Base-by-base conservation (phyloP, 2,113 vertebrate species). In the Garra rufa region DNA sequence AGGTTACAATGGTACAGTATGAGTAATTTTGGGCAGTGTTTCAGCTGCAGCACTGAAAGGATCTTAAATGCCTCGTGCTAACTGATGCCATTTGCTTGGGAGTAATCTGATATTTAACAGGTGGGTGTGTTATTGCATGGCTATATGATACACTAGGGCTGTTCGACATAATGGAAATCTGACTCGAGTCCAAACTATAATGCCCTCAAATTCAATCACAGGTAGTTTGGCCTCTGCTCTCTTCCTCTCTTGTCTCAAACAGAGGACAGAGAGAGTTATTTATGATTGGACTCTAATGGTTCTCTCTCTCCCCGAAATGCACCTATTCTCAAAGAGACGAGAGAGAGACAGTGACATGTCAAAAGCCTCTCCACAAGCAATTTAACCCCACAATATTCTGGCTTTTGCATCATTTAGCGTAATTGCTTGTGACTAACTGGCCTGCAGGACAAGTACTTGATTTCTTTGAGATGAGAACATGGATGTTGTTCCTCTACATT, bases 401-500 rank as follows among this genome's bases (percentile, higher is more conserved):
- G 59, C 71, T 82, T 73, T 43, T 85, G 75, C 73, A 90, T 86
- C 89, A 88, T 80, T 90, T 81, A 83, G 71, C 77, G 41, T 90
- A 88, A 92, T 84, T 92, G 88, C 81, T 63, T 67, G 70, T 83
- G 76, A 84, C 83, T 77, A 69, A 75, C 63, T 80, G 77, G 73
- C 89, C 87, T 77, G 82, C 70, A 48, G 61, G 55, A 63, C 52
- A 81, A 81, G 75, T 79, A 88, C 80, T 87, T 88, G 73, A 82
- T 89, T 90, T 67, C 76, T 80, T 89, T 89, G 85, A 83, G 83
- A 85, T 83, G 38, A 76, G 48, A 44, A 19, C 71, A 83, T 88
- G 89, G 79, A 82, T 89, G 87, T 87, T 90, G 85, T 89, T 90
- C 86, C 85, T 61, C 71, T 85, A 74, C 81, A 88, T 86, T 46